These are phyloP conservation scores for Megalopta genalis DNA, from an alignment of 1,140 invertebrate genomes.

Conservation along the genomic window DNA sequence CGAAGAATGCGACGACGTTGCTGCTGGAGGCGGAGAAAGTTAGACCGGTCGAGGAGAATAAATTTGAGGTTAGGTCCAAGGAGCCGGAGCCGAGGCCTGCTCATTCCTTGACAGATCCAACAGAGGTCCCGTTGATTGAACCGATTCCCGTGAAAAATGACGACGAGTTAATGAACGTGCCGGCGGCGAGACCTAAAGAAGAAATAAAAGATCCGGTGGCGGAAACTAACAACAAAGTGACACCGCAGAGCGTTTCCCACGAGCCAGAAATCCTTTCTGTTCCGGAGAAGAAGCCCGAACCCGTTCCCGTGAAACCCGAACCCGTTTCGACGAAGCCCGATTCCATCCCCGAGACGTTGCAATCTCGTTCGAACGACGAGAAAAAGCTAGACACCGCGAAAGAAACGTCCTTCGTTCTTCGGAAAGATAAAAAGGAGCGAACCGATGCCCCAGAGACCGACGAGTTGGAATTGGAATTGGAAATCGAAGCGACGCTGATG, in stretches of 20 bases:
- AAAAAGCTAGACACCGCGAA: slow-evolving; percentile 21
- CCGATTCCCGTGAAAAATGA: slow-evolving; percentile 1
- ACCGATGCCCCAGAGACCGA: slow-evolving; percentile 63
- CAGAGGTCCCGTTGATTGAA: slow-evolving; percentile 1
- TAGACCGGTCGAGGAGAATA: background rate
- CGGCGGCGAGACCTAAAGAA: background rate
- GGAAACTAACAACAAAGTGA: too few species aligned
- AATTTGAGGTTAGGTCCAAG: slow-evolving; percentile 30
- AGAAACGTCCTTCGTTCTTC: slow-evolving; percentile 26
- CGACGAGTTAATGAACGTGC: background rate
- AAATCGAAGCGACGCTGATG: slow-evolving; percentile 70
- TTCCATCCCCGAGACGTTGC: slow-evolving; percentile 1
- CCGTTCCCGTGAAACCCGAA: slow-evolving; percentile 18
- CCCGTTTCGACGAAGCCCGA: background rate
- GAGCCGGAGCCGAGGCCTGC: background rate
- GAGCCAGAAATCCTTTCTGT: slow-evolving; percentile 46
- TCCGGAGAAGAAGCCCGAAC: slow-evolving; percentile 38
- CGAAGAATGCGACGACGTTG: slow-evolving; percentile 16
- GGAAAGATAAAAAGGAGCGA: slow-evolving; percentile 38
- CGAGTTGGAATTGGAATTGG: slow-evolving; percentile 73
- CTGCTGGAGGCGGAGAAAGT: slow-evolving; percentile 27
- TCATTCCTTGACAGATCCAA: slow-evolving; percentile 8
- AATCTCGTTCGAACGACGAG: slow-evolving; percentile 17
- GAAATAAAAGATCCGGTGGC: background rate
- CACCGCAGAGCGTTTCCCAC: background rate